Percentiles rank a stretch among this genome's conserved stretches.
These are phyloP conservation scores for Hedychridium roseum DNA, from an alignment of 2,888 invertebrate genomes.

Conservation along the genomic window DNA sequence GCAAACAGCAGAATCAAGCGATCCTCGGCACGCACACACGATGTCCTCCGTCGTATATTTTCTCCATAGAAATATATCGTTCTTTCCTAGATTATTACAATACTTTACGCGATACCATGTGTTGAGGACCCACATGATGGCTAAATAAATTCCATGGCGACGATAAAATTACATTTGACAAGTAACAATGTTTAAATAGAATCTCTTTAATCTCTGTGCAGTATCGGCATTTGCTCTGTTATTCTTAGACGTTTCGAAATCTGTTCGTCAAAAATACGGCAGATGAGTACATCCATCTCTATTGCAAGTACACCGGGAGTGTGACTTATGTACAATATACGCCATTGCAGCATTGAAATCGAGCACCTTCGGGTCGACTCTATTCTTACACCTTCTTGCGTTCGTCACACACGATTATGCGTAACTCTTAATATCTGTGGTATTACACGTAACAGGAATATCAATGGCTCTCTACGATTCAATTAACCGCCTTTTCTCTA, in stretches of 20 bases:
- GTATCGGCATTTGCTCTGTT: conserved; percentile 47
- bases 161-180: conserved; percentile 37
- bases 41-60: conserved; percentile 11
- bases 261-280: conserved; percentile 35
- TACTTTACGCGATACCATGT: conserved; percentile 4
- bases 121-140: not conserved
- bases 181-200: conserved; percentile 35
- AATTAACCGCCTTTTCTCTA: conserved; percentile 11
- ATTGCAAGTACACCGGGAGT: conserved; percentile 17
- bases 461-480: conserved; percentile 19
- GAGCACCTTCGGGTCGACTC: too few species aligned
- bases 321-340: not conserved
- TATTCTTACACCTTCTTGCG: conserved; percentile 10
- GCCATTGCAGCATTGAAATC: not conserved
- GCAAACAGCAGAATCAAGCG: conserved; percentile 18
- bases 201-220: conserved; percentile 34
- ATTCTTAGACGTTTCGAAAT: too few species aligned
- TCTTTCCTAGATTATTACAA: conserved; percentile 15
- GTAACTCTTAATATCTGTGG: conserved; percentile 11
- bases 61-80: conserved; percentile 33
- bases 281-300: conserved; percentile 12
- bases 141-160: not conserved
- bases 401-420: conserved; percentile 7
- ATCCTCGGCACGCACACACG: conserved; percentile 15
- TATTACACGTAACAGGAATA: conserved; percentile 21